Conservation (phyloP, 2,888 invertebrate genomes). For the Temnothorax ravouxi region DNA sequence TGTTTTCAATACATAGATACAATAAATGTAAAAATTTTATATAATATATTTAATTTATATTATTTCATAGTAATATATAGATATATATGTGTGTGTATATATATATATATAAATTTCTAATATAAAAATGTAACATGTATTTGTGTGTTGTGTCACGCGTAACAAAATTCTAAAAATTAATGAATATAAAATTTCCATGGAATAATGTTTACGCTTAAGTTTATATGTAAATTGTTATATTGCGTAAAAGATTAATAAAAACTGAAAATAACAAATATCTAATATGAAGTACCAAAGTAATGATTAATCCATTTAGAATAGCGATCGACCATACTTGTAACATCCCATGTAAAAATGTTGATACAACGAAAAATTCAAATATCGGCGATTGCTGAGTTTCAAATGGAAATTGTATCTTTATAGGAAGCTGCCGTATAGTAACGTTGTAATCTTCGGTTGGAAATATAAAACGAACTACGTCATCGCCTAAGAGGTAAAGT, state of each 20-base stretch:
- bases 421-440: neutral
- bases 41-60: too few relatives aligned
- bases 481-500: neutral
- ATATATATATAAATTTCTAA: too few relatives aligned
- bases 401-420: constrained; percentile 48
- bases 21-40: too few relatives aligned
- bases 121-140: too few relatives aligned
- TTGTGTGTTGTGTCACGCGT: too few relatives aligned
- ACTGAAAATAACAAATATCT: too few relatives aligned
- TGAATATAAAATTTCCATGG: neutral
- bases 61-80: too few relatives aligned
- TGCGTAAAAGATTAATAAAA: neutral
- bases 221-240: too few relatives aligned
- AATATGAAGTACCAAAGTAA: constrained; percentile 29
- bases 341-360: constrained; percentile 3
- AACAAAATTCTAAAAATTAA: too few relatives aligned
- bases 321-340: neutral
- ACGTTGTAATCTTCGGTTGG: neutral
- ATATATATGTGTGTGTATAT: too few relatives aligned
- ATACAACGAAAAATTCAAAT: constrained; percentile 14
- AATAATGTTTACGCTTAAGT: neutral
- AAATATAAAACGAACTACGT: neutral
- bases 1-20: too few relatives aligned
- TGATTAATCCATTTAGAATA: constrained; percentile 16
- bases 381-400: constrained; percentile 29